Percentiles rank a stretch among this genome's conserved stretches.
These are phyloP conservation scores for Dipodomys ordii DNA, from an alignment of 2,113 vertebrate genomes.

Conservation along the genomic window DNA sequence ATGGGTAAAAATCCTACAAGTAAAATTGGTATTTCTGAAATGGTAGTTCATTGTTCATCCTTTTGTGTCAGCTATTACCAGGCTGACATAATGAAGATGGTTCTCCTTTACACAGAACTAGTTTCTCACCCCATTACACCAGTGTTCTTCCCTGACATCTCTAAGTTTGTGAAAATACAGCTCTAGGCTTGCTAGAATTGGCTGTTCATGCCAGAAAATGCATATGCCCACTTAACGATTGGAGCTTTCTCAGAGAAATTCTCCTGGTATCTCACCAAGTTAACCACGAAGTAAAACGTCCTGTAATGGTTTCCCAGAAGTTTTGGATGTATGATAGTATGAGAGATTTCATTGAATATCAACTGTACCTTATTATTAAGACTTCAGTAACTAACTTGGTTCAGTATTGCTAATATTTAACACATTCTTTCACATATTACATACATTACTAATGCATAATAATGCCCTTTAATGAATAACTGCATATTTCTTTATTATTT, in stretches of 20 bases:
- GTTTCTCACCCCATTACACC: not conserved
- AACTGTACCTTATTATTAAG: constrained; percentile 18
- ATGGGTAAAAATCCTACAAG: not conserved
- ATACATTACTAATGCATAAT: constrained; percentile 2
- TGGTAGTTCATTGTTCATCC: not conserved
- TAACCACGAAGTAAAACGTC: not conserved
- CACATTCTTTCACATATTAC: not conserved
- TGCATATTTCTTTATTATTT: constrained; percentile 4
- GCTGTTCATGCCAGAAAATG: not conserved
- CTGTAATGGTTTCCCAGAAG: not conserved
- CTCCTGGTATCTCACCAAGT: not conserved
- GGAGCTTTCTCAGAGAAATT: constrained; percentile 31
- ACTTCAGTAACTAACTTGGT: constrained; percentile 11
- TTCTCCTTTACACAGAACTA: not conserved
- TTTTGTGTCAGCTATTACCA: not conserved
- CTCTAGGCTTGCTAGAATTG: not conserved
- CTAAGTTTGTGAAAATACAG: constrained; percentile 8
- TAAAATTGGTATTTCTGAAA: not conserved
- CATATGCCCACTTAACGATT: not conserved
- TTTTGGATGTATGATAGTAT: not conserved
- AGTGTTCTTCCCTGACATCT: not conserved
- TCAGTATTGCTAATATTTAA: constrained; percentile 40
- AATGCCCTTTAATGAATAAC: constrained; percentile 2
- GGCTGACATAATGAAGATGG: not conserved
- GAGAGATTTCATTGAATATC: constrained; percentile 3